Evolutionary conservation across 2,113 vertebrate genomes (phyloP).

Genomic region (Perca schrenkii): DNA sequence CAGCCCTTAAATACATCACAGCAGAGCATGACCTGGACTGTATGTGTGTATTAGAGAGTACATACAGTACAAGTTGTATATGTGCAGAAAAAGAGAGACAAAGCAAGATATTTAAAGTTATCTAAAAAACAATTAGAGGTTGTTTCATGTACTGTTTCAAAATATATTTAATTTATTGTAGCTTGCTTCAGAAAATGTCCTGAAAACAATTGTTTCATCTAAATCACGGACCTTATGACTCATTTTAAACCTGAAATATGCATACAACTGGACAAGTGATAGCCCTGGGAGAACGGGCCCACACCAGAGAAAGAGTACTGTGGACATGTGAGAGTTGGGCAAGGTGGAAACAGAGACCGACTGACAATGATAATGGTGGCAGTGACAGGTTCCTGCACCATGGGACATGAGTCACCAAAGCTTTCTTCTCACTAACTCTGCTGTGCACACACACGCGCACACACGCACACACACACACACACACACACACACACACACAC

Average conservation of each 20-base stretch:
- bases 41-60: constrained; percentile 4
- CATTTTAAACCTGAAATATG: constrained; percentile 8
- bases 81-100: neutral
- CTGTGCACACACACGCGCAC: neutral
- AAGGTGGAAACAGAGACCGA: constrained; percentile 40
- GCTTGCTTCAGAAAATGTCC: neutral
- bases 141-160: neutral
- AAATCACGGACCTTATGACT: neutral
- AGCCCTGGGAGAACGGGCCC: constrained; percentile 63
- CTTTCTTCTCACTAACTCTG: constrained; percentile 29
- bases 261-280: constrained; percentile 52
- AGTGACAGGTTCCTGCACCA: constrained; percentile 64
- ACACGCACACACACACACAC: neutral
- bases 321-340: constrained; percentile 34
- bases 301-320: constrained; percentile 10
- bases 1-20: constrained; percentile 26
- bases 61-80: neutral
- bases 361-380: constrained; percentile 58
- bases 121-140: neutral
- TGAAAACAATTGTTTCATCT: neutral
- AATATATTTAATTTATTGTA: neutral
- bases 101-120: neutral
- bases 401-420: constrained; percentile 68
- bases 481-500: too few relatives aligned
- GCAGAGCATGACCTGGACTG: neutral